Conservation (phyloP, 1,140 invertebrate genomes). For the Rhopalosiphum padi region DNA sequence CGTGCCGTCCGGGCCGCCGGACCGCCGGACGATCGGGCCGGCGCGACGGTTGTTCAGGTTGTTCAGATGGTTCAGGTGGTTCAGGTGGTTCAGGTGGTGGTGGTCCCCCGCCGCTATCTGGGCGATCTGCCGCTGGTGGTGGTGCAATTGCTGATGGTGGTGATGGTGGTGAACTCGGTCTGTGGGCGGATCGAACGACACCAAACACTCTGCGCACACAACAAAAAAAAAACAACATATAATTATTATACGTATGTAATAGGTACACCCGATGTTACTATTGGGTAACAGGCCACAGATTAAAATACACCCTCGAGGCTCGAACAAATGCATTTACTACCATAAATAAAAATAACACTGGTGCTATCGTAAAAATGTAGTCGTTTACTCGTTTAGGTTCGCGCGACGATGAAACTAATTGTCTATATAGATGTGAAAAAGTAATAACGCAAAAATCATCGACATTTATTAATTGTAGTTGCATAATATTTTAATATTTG, state of each 20-base stretch:
- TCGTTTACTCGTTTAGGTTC: too few species aligned
- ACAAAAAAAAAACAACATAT: background rate
- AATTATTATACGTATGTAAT: background rate
- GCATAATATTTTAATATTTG: background rate
- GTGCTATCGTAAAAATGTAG: background rate
- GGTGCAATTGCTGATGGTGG: conserved; percentile 49
- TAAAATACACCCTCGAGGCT: background rate
- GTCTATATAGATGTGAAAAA: background rate
- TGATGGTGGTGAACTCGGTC: conserved; percentile 48
- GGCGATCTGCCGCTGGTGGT: conserved; percentile 40
- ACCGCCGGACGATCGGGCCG: conserved; percentile 48
- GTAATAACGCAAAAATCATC: background rate
- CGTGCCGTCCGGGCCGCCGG: conserved; percentile 3
- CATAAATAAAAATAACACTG: background rate
- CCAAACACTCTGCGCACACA: conserved; percentile 41
- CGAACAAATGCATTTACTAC: too few species aligned
- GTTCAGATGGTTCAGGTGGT: conserved; percentile 24
- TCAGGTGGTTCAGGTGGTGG: conserved; percentile 21
- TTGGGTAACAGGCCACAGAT: background rate
- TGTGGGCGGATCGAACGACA: conserved; percentile 52
- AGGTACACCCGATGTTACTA: background rate
- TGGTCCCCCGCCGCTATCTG: conserved; percentile 47
- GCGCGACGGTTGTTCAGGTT: conserved; percentile 20
- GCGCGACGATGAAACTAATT: background rate
- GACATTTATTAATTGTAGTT: too few species aligned